Conservation (phyloP, 1,140 invertebrate genomes). For the Aphis craccivora region DNA sequence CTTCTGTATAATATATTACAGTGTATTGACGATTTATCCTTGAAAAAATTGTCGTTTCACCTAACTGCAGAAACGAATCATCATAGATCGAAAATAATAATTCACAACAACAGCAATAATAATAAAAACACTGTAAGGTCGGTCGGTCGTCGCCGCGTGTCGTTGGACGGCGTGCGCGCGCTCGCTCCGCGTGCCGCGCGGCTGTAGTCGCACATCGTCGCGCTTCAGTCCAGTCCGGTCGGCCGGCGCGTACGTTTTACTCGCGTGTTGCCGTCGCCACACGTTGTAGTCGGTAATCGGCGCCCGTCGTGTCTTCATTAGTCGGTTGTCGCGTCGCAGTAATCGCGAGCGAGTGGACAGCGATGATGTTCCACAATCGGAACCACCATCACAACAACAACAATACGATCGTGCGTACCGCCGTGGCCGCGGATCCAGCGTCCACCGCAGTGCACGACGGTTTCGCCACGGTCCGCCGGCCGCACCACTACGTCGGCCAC, state of each 20-base stretch:
- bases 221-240: not conserved
- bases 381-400: not conserved
- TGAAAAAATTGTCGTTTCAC: not conserved
- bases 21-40: not conserved
- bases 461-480: constrained; percentile 57
- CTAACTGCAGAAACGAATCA: not conserved
- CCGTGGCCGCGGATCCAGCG: constrained; percentile 1
- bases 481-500: constrained; percentile 55
- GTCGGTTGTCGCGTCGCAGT: not conserved
- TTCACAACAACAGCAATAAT: not conserved
- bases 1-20: not conserved
- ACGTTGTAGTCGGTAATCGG: not conserved
- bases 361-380: not conserved
- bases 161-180: not conserved
- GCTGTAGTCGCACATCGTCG: not conserved
- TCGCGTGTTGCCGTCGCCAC: too few relatives aligned
- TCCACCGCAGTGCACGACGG: constrained; percentile 58
- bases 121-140: not conserved
- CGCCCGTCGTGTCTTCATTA: too few relatives aligned
- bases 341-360: not conserved
- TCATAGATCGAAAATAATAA: not conserved
- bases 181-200: not conserved
- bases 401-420: not conserved
- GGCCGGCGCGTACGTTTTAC: not conserved
- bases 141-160: not conserved